A percentile compares a stretch with the other conserved stretches of the same genome.
Conservation (phyloP, 1,140 invertebrate genomes). For the Tetramorium alpestre region DNA sequence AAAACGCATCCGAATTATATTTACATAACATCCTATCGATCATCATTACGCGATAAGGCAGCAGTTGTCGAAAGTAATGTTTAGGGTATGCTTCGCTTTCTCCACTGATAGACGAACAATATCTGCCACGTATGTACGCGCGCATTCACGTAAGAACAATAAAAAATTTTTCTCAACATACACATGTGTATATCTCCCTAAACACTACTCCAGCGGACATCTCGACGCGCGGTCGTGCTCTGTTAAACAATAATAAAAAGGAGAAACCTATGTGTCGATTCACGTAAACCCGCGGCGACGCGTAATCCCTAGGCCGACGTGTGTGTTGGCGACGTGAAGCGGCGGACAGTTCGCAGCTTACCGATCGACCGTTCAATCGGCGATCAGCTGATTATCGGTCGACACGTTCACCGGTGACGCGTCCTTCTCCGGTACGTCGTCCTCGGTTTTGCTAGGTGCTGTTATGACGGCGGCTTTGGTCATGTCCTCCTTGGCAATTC, state of each 20-base stretch:
- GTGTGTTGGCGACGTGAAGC: background rate
- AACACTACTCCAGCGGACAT: conserved; percentile 69
- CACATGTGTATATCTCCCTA: conserved; percentile 64
- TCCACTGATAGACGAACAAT: conserved; percentile 2
- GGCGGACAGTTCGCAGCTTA: background rate
- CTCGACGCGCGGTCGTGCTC: background rate
- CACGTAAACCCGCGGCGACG: conserved; percentile 4
- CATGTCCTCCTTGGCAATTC: conserved; percentile 72
- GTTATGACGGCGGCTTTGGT: conserved; percentile 63
- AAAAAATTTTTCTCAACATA: conserved; percentile 72
- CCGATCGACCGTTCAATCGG: conserved; percentile 77
- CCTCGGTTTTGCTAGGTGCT: conserved; percentile 73
- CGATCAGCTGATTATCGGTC: conserved; percentile 83
- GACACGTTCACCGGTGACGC: conserved; percentile 78
- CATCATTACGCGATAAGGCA: conserved; percentile 11
- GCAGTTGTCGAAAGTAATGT: conserved; percentile 44
- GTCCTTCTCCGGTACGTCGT: conserved; percentile 82
- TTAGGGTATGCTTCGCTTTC: conserved; percentile 17
- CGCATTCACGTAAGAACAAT: conserved; percentile 65
- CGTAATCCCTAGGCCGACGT: conserved; percentile 22
- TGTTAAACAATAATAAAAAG: conserved; percentile 41
- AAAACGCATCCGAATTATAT: conserved; percentile 80
- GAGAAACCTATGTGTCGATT: conserved; percentile 25
- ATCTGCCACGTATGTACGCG: conserved; percentile 49
- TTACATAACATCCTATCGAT: conserved; percentile 80